Conservation (phyloP, 2,797 vertebrate species). For the Lithobates pipiens region DNA sequence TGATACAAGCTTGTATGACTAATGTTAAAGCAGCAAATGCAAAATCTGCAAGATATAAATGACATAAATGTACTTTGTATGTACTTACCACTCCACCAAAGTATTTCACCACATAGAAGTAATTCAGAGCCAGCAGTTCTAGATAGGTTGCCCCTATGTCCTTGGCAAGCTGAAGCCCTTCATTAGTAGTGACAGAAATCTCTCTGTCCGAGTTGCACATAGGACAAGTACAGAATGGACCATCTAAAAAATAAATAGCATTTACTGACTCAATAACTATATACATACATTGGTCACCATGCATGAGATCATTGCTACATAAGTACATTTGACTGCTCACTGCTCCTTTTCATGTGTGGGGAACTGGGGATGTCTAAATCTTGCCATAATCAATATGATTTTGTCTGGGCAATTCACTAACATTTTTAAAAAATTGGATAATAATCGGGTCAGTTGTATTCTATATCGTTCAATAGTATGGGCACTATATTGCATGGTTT, state of each 20-base stretch:
- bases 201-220: slow-evolving; percentile 92
- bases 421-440: no score
- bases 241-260: slow-evolving; percentile 75
- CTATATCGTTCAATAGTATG: no score
- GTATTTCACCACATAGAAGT: slow-evolving; percentile 92
- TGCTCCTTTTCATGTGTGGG: no score
- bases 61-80: slow-evolving; percentile 67
- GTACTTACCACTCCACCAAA: slow-evolving; percentile 93
- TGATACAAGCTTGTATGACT: no score
- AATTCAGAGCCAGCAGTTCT: slow-evolving; percentile 90
- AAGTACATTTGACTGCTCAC: no score
- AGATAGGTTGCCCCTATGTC: slow-evolving; percentile 93
- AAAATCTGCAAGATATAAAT: not conserved
- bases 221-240: slow-evolving; percentile 91
- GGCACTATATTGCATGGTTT: no score
- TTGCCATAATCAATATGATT: no score
- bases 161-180: slow-evolving; percentile 91
- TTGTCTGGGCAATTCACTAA: no score
- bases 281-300: not conserved
- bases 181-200: slow-evolving; percentile 88
- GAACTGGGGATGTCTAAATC: no score
- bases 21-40: no score
- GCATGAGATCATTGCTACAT: not conserved
- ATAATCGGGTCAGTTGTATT: no score
- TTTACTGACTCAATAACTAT: not conserved